These are phyloP conservation scores for Choloepus hoffmanni DNA, from an alignment of 2,113 vertebrate genomes.

Conservation along the genomic window DNA sequence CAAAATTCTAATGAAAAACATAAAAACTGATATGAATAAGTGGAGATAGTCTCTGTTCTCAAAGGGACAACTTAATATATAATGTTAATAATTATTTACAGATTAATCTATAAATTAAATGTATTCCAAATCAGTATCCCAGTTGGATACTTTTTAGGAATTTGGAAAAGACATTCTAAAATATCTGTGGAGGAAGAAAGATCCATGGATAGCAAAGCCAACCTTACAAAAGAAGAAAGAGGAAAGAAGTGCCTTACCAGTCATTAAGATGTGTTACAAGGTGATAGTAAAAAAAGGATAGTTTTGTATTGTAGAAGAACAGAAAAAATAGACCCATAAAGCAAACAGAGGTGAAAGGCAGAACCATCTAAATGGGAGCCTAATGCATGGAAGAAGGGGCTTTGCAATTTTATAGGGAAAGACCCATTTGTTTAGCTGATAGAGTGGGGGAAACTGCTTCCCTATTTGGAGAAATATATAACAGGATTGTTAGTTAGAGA, in stretches of 20 bases:
- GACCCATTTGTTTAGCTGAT: not conserved
- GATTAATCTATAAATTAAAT: not conserved
- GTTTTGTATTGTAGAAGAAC: not conserved
- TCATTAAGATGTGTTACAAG: not conserved
- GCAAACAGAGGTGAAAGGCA: not conserved
- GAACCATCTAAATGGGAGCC: not conserved
- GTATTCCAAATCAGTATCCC: not conserved
- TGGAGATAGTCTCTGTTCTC: not conserved
- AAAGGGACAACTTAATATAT: not conserved
- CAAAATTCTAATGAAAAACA: not conserved
- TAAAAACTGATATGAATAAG: not conserved
- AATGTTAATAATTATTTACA: not conserved
- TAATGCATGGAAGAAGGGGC: not conserved
- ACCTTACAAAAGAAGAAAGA: slow-evolving; percentile 2
- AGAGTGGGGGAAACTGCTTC: not conserved
- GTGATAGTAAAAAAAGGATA: not conserved
- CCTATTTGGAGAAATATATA: slow-evolving; percentile 4
- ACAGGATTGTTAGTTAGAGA: not conserved
- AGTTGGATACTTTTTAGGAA: not conserved
- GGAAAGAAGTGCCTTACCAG: not conserved
- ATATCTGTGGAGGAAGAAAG: not conserved
- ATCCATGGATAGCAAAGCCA: not conserved
- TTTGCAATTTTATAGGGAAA: not conserved
- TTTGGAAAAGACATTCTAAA: slow-evolving; percentile 26
- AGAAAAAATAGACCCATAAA: not conserved